A percentile compares a stretch with the other conserved stretches of the same genome.
Conservation (phyloP, 1,140 invertebrate species). For the Pseudobourletiella spinata region DNA sequence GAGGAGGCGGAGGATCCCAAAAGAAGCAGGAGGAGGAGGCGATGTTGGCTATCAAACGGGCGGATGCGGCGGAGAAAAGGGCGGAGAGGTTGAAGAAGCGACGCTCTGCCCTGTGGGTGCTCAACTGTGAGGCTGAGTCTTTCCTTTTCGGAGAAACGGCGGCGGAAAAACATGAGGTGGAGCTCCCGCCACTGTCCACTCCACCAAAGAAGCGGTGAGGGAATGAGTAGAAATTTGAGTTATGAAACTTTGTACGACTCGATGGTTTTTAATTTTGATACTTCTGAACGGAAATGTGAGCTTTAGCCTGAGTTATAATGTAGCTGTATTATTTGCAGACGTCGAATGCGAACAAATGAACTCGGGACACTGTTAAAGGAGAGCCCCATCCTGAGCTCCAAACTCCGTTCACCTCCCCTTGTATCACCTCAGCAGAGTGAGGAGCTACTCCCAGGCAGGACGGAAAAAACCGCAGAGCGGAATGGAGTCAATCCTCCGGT, state of each 20-base stretch:
- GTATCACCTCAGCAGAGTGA: too few species aligned
- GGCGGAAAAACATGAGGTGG: slow-evolving; percentile 34
- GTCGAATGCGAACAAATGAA: slow-evolving; percentile 28
- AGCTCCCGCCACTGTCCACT: slow-evolving; percentile 26
- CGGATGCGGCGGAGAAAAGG: not conserved
- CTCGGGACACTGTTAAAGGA: slow-evolving; percentile 26
- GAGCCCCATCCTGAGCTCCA: slow-evolving; percentile 31
- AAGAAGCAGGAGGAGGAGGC: not conserved
- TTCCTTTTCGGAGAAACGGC: slow-evolving; percentile 35
- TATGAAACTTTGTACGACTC: too few species aligned
- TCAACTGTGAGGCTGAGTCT: slow-evolving; percentile 34
- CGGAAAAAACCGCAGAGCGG: too few species aligned
- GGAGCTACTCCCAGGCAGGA: too few species aligned
- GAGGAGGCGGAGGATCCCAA: not conserved
- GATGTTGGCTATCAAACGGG: not conserved
- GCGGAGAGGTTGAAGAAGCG: slow-evolving; percentile 22
- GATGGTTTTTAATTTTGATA: too few species aligned
- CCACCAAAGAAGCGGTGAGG: slow-evolving; percentile 32
- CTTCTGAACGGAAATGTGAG: too few species aligned
- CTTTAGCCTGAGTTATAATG: too few species aligned
- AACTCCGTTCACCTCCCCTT: slow-evolving; percentile 12
- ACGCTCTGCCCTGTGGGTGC: slow-evolving; percentile 33
- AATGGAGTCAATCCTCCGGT: too few species aligned
- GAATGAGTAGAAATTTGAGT: too few species aligned
- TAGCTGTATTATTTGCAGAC: slow-evolving; percentile 23